Conservation (phyloP, 1,140 invertebrate genomes). For the Diabrotica undecimpunctata region DNA sequence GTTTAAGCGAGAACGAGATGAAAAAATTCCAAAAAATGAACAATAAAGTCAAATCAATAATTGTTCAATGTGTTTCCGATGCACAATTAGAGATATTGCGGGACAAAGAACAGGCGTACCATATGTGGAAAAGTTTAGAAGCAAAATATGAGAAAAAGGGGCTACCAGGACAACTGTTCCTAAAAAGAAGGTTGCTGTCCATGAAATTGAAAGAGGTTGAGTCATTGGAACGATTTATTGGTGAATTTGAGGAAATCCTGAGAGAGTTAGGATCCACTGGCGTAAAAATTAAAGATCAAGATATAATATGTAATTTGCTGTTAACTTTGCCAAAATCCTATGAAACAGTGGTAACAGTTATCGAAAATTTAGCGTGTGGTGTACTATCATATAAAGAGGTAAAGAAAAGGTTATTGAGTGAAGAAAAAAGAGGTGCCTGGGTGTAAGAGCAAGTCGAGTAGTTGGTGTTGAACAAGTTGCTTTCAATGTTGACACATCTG, state of each 20-base stretch:
- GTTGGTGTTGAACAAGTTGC: too few relatives aligned
- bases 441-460: too few relatives aligned
- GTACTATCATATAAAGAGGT: conserved; percentile 17
- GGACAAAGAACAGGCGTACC: conserved; percentile 16
- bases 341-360: conserved; percentile 23
- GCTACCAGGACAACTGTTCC: conserved; percentile 23
- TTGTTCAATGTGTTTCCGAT: conserved; percentile 23
- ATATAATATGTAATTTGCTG: too few relatives aligned
- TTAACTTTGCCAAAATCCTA: too few relatives aligned
- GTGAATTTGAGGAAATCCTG: conserved; percentile 25
- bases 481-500: too few relatives aligned
- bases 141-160: conserved; percentile 26
- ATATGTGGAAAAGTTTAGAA: conserved; percentile 26
- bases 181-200: too few relatives aligned
- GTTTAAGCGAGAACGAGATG: too few relatives aligned
- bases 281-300: conserved; percentile 21
- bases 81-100: too few relatives aligned
- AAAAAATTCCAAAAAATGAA: too few relatives aligned
- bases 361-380: conserved; percentile 23
- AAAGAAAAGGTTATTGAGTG: conserved; percentile 22
- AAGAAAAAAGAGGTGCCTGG: too few relatives aligned
- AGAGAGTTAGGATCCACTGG: conserved; percentile 24
- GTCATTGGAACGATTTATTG: conserved; percentile 21
- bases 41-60: conserved; percentile 16
- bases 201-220: conserved; percentile 28